These are phyloP conservation scores for Pemphredon lugubris DNA, from an alignment of 2,888 invertebrate genomes.

Conservation along the genomic window DNA sequence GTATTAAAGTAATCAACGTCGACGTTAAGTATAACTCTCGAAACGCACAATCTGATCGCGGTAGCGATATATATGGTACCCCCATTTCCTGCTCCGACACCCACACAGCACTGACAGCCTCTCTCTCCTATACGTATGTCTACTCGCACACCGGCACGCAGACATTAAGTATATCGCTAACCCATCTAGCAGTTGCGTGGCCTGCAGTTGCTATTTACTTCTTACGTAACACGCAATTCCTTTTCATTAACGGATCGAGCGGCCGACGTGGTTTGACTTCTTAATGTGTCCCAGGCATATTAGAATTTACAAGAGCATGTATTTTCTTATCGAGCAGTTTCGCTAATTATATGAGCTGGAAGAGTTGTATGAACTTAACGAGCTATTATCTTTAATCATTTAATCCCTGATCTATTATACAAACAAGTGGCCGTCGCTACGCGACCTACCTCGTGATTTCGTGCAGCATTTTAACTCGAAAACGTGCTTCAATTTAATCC, in stretches of 20 bases:
- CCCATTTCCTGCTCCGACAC: constrained; percentile 37
- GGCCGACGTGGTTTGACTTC: constrained; percentile 18
- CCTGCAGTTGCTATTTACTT: constrained; percentile 37
- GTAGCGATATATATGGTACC: constrained; percentile 19
- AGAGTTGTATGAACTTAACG: not conserved
- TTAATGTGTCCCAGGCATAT: not conserved
- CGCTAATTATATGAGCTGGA: not conserved
- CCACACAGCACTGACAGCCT: constrained; percentile 59
- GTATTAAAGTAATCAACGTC: constrained; percentile 26
- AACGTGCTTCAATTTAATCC: too few relatives aligned
- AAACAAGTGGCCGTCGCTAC: not conserved
- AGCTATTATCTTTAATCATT: not conserved
- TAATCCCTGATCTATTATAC: not conserved
- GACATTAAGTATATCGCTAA: constrained; percentile 57
- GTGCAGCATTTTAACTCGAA: too few relatives aligned
- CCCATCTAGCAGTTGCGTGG: constrained; percentile 39
- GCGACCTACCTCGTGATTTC: not conserved
- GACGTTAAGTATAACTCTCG: constrained; percentile 24
- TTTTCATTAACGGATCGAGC: constrained; percentile 38
- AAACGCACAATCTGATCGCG: constrained; percentile 28
- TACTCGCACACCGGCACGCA: constrained; percentile 58
- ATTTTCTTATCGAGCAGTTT: not conserved
- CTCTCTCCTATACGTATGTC: constrained; percentile 21
- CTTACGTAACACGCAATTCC: constrained; percentile 44
- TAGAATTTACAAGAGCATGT: not conserved